These are phyloP conservation scores for Anoplius nigerrimus DNA, from an alignment of 2,888 invertebrate species.

Conservation along the genomic window DNA sequence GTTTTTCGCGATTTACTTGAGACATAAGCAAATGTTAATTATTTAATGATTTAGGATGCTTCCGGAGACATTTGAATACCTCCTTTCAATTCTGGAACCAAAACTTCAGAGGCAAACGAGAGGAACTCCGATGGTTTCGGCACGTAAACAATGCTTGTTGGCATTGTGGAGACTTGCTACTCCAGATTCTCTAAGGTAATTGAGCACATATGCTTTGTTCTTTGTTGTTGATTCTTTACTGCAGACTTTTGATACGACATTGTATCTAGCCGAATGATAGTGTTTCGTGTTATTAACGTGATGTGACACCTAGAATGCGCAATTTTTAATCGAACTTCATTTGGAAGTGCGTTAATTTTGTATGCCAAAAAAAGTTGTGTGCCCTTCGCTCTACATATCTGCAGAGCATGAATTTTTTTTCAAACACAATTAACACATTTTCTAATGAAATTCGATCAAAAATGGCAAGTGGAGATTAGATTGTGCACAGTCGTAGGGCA, in stretches of 20 bases:
- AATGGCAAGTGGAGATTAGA: too few relatives aligned
- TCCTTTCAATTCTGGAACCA: slow-evolving; percentile 20
- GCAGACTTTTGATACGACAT: neutral
- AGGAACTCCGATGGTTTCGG: slow-evolving; percentile 21
- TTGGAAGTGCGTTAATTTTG: too few relatives aligned
- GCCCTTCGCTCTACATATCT: too few relatives aligned
- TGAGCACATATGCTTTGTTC: neutral
- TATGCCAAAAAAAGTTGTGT: too few relatives aligned
- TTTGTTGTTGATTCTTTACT: neutral
- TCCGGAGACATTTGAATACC: slow-evolving; percentile 26
- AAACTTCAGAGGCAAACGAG: slow-evolving; percentile 17
- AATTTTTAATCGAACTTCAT: too few relatives aligned
- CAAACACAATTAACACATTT: too few relatives aligned
- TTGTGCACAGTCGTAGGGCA: too few relatives aligned
- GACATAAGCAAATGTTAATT: slow-evolving; percentile 17
- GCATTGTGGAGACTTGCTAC: slow-evolving; percentile 31
- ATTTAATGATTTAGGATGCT: slow-evolving; percentile 23
- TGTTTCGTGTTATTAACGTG: neutral
- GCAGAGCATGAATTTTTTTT: too few relatives aligned
- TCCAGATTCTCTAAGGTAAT: slow-evolving; percentile 27
- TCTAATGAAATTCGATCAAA: too few relatives aligned
- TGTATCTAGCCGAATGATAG: neutral
- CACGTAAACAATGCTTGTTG: slow-evolving; percentile 25
- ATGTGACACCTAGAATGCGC: too few relatives aligned
- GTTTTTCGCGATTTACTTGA: slow-evolving; percentile 3